Conservation (phyloP, 1,140 invertebrate species). For the Wiebesia pumilae region DNA sequence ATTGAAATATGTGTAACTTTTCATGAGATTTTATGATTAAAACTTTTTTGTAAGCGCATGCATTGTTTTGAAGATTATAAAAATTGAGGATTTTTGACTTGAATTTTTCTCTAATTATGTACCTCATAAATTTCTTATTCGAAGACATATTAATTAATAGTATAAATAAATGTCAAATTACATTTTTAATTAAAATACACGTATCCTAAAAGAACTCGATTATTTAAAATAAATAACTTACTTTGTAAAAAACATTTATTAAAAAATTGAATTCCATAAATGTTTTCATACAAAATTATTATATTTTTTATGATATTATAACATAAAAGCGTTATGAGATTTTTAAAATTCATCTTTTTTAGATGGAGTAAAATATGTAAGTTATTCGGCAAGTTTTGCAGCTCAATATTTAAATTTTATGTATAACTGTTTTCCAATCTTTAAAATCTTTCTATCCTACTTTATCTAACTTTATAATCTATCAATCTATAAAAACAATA, state of each 20-base stretch:
- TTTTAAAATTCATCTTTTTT: slow-evolving; percentile 3
- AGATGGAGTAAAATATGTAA: background rate
- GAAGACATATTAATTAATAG: background rate
- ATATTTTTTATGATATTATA: background rate
- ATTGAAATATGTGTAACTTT: slow-evolving; percentile 8
- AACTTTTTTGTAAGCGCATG: slow-evolving; percentile 39
- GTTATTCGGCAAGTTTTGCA: background rate
- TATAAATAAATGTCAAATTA: background rate
- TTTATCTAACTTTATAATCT: background rate
- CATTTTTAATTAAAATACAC: background rate
- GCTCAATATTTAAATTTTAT: background rate
- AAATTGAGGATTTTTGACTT: background rate
- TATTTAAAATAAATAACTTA: slow-evolving; percentile 16
- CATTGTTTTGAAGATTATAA: slow-evolving; percentile 40
- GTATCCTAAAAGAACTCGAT: slow-evolving; percentile 25
- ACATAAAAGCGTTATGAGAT: background rate
- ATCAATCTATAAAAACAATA: no score
- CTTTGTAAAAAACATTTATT: slow-evolving; percentile 3
- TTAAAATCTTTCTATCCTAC: background rate
- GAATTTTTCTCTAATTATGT: slow-evolving; percentile 24
- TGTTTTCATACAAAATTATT: background rate
- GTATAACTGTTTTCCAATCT: background rate
- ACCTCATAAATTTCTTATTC: slow-evolving; percentile 14
- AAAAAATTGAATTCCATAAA: slow-evolving; percentile 5
- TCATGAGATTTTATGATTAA: slow-evolving; percentile 49